Percentiles rank a stretch among this genome's conserved stretches.
Evolutionary conservation across 2,113 vertebrate genomes (phyloP).

Genomic region (Camelus dromedarius): DNA sequence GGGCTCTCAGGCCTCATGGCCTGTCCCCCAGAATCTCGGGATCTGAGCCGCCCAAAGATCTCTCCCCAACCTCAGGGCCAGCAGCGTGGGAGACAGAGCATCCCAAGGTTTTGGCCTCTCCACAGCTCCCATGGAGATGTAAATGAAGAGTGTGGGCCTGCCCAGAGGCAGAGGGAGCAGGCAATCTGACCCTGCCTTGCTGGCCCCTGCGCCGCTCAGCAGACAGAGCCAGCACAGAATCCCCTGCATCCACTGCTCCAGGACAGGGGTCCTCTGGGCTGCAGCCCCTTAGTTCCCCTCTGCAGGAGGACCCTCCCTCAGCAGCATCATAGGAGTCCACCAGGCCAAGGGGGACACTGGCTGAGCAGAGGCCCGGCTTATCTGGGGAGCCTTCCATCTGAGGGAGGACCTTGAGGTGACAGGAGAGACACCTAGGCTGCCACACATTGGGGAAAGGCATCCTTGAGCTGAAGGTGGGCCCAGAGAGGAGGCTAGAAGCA

Average conservation of each 20-base stretch:
- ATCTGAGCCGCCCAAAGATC: neutral
- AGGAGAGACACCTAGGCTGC: neutral
- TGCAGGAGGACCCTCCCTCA: too few relatives aligned
- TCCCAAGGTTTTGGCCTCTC: neutral
- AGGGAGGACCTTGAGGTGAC: neutral
- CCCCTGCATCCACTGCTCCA: too few relatives aligned
- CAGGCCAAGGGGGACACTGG: neutral
- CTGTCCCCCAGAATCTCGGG: neutral
- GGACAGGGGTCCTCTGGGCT: too few relatives aligned
- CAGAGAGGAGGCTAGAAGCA: neutral
- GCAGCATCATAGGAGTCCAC: neutral
- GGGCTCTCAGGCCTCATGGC: neutral
- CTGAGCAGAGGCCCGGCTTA: neutral
- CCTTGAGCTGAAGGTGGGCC: neutral
- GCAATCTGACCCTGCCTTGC: too few relatives aligned
- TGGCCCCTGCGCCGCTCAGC: too few relatives aligned
- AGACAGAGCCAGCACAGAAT: too few relatives aligned
- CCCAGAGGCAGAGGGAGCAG: too few relatives aligned
- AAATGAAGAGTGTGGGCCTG: too few relatives aligned
- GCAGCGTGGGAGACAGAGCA: neutral
- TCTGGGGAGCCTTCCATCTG: neutral
- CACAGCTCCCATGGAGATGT: too few relatives aligned
- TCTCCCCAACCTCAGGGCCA: neutral
- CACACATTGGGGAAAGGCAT: accelerated
- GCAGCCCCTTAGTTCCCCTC: too few relatives aligned